Evolutionary conservation across 2,797 vertebrate species (phyloP).

Genomic region (Eremophila alpestris): DNA sequence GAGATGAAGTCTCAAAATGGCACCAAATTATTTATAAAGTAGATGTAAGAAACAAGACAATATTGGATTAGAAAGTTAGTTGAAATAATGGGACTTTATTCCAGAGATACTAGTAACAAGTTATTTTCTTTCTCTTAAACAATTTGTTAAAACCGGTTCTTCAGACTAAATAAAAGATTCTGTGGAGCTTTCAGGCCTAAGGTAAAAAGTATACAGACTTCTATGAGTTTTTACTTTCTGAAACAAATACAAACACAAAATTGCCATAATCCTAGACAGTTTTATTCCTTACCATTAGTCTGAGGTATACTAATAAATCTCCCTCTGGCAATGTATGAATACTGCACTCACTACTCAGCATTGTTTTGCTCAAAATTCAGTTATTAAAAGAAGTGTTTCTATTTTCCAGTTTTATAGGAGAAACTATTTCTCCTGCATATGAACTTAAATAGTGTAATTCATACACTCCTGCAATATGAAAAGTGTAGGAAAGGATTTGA

Average conservation of each 20-base stretch:
- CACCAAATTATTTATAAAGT: neutral
- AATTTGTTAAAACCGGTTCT: neutral
- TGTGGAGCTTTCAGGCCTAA: neutral
- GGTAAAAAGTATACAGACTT: neutral
- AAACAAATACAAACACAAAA: neutral
- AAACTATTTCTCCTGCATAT: neutral
- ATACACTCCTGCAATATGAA: neutral
- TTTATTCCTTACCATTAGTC: neutral
- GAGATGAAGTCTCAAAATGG: slow-evolving; percentile 76
- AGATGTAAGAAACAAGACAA: neutral
- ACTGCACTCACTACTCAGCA: neutral
- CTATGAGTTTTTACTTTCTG: neutral
- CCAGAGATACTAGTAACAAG: neutral
- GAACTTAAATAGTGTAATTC: neutral
- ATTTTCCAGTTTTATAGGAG: neutral
- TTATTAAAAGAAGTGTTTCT: neutral
- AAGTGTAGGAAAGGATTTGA: neutral
- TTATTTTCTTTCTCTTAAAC: neutral
- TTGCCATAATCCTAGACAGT: neutral
- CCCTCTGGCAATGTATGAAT: neutral
- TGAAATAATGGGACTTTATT: neutral
- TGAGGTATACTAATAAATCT: neutral
- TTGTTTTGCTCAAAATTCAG: neutral
- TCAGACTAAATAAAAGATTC: neutral
- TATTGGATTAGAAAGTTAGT: neutral